Base-by-base conservation (phyloP, 35 echinoderm and acorn worm species). In the Ptychodera flava region DNA sequence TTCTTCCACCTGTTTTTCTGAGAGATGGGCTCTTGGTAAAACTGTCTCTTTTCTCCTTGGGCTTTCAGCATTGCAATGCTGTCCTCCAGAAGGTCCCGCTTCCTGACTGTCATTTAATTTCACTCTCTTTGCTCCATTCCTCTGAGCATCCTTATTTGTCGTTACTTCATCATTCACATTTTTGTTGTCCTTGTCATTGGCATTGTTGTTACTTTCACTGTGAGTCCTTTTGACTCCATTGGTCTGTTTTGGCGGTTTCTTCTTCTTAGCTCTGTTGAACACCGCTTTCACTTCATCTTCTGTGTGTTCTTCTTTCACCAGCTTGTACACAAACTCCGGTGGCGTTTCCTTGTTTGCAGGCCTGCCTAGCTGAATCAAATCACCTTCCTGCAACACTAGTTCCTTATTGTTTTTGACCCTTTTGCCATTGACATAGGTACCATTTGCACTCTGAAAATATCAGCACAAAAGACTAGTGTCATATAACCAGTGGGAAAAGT, bases 371-470 rank as follows among this genome's bases (percentile, higher is more conserved):
- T 99, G 88, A 35, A 99, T 36, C 15, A 78, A 80, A 38, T 99
- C 96, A 31, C 90, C 93, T 77, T 84, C 85, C 29, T 88, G 77
- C n/a, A 99, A 76, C 16, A 64, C 77, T 79, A 84, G 82, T 1
- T 90, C 90, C 80, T 35, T 78, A 10, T 80, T 30, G 27, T 92
- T 37, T 29, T 16, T 77, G 52, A 99, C 28, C 33, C 80, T 81
- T 6, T 31, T 53, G 33, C 87, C 85, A 90, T 99, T 99, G n/a
- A 99, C 78, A 29, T 86, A 90, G 0, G 94, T 90, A 83, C 96
- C 96, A 88, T 99, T 99, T 53, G 94, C 83, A 81, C 96, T 99
- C 96, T 99, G 79, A 77, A 35, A 53, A 35, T 83, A 84, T 33
- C n/a, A n/a, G n/a, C n/a, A n/a, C n/a, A n/a, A 27, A 32, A 16